These are phyloP conservation scores for Lophotis ruficrista DNA, from an alignment of 2,113 vertebrate species.

Conservation along the genomic window DNA sequence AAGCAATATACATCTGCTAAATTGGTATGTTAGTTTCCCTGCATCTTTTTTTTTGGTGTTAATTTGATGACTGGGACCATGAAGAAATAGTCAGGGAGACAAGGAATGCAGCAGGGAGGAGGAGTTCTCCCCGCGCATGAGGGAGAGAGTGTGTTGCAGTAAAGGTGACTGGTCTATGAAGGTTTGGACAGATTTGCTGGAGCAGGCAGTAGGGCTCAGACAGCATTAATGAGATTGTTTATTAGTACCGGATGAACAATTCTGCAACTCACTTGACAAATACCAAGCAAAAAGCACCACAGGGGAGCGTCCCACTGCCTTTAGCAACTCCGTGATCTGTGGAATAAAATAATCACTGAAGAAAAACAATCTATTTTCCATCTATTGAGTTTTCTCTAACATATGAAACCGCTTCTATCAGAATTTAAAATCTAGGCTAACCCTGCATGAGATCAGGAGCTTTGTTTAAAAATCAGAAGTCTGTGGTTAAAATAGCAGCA, in stretches of 20 bases:
- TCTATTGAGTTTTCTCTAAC: constrained; percentile 52
- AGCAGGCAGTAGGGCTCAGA: constrained; percentile 51
- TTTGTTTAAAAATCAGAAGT: constrained; percentile 57
- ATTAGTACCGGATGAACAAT: constrained; percentile 69
- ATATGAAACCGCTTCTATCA: constrained; percentile 46
- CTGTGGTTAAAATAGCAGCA: constrained; percentile 16
- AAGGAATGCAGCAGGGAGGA: background rate
- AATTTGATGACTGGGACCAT: background rate
- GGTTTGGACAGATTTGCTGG: constrained; percentile 58
- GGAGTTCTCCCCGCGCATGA: background rate
- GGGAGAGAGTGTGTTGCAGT: background rate
- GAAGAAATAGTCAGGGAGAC: background rate
- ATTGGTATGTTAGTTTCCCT: background rate
- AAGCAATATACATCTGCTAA: background rate
- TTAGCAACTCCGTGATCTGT: constrained; percentile 59
- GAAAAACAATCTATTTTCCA: constrained; percentile 71
- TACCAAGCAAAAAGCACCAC: constrained; percentile 45
- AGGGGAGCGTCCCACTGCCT: constrained; percentile 46
- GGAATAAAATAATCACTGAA: constrained; percentile 68
- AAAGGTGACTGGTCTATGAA: constrained; percentile 36
- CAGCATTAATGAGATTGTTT: constrained; percentile 71
- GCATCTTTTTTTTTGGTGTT: background rate
- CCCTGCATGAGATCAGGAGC: constrained; percentile 4
- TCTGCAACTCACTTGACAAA: constrained; percentile 66
- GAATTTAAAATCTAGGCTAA: constrained; percentile 64